These are phyloP conservation scores for Epicampocera succincta DNA, from an alignment of 2,888 invertebrate genomes.

Conservation along the genomic window DNA sequence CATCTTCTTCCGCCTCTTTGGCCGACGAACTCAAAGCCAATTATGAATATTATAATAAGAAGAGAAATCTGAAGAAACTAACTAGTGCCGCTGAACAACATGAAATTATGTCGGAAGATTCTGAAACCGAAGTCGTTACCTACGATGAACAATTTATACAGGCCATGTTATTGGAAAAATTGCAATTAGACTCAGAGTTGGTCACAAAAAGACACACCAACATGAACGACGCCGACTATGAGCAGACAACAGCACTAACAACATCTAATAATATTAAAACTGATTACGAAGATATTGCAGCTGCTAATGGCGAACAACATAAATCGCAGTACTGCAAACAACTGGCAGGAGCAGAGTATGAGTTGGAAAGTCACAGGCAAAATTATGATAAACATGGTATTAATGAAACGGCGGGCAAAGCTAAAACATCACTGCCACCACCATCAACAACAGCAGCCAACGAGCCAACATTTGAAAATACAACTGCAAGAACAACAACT, in stretches of 20 bases:
- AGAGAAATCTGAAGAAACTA: conserved; percentile 73
- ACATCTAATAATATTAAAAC: conserved; percentile 65
- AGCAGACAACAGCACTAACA: conserved; percentile 40
- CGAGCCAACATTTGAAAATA: conserved; percentile 46
- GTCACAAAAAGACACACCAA: conserved; percentile 37
- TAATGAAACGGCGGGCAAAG: conserved; percentile 43
- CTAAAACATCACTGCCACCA: conserved; percentile 50
- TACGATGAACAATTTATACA: conserved; percentile 68
- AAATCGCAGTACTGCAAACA: conserved; percentile 71
- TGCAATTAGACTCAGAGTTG: conserved; percentile 63
- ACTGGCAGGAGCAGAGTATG: conserved; percentile 37
- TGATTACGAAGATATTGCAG: conserved; percentile 68
- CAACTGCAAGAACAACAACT: conserved; percentile 41
- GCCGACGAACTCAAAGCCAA: conserved; percentile 69
- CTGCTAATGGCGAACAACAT: conserved; percentile 29
- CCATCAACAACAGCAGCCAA: conserved; percentile 24
- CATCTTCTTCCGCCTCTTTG: conserved; percentile 24
- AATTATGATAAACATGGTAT: conserved; percentile 50
- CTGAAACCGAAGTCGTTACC: conserved; percentile 47
- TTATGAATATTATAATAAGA: conserved; percentile 79
- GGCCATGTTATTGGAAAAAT: conserved; percentile 64
- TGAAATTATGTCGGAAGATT: conserved; percentile 22
- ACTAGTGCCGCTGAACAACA: conserved; percentile 17
- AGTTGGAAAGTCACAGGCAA: conserved; percentile 35
- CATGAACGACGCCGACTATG: conserved; percentile 34